Percentiles rank a stretch among this genome's conserved stretches.
Evolutionary conservation across 2,113 vertebrate species (phyloP).

Genomic region (Tragelaphus buxtoni): DNA sequence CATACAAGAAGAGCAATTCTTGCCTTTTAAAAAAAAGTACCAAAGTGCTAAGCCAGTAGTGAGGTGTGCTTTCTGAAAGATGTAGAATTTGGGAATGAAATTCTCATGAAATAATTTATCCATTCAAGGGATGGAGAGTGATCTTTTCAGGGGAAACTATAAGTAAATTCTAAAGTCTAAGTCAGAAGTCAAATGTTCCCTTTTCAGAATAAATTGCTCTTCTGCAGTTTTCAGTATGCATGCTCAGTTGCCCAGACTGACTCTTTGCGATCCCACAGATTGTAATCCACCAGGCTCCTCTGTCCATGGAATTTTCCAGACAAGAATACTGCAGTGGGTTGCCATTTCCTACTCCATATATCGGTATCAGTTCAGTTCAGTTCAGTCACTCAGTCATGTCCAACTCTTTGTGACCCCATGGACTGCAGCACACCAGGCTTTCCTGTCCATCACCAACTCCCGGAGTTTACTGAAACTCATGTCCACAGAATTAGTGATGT

Average conservation of each 20-base stretch:
- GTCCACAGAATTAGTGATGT: background rate
- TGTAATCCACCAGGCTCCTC: background rate
- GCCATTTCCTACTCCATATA: background rate
- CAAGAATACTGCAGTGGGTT: background rate
- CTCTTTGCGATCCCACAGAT: background rate
- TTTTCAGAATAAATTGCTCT: background rate
- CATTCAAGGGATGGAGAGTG: background rate
- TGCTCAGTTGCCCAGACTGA: background rate
- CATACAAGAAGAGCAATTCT: background rate
- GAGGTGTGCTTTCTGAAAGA: background rate
- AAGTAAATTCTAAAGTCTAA: background rate
- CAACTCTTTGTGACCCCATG: background rate
- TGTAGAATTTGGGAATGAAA: background rate
- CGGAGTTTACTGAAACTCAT: background rate
- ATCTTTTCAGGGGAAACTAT: background rate
- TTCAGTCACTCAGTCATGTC: background rate
- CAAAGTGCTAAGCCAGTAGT: background rate
- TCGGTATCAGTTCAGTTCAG: background rate
- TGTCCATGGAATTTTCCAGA: background rate
- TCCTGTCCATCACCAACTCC: background rate
- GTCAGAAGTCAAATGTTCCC: background rate
- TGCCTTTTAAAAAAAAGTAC: background rate
- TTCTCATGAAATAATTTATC: background rate
- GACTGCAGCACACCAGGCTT: background rate
- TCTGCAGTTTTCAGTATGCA: background rate